A percentile compares a stretch with the other conserved stretches of the same genome.
Conservation (phyloP, 2,888 invertebrate genomes). For the Acanthosepion pharaonis region DNA sequence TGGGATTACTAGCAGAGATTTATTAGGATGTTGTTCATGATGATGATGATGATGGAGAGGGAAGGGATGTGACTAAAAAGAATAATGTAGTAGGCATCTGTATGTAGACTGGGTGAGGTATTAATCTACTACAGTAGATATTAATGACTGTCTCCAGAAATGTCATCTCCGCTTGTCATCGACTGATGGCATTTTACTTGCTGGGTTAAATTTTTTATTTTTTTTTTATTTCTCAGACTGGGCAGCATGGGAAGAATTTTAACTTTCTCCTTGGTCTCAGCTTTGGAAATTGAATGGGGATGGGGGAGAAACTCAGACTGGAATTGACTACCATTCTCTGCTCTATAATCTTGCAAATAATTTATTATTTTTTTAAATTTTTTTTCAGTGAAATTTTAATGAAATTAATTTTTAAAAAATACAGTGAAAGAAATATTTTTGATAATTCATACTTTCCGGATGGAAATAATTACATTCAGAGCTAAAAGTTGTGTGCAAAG, state of each 20-base stretch:
- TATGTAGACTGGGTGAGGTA: background rate
- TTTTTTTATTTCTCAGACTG: background rate
- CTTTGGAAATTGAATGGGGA: background rate
- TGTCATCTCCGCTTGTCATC: background rate
- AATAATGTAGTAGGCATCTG: background rate
- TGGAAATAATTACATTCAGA: too few species aligned
- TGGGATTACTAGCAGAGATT: background rate
- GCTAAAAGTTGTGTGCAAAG: too few species aligned
- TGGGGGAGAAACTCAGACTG: too few species aligned
- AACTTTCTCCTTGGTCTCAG: background rate
- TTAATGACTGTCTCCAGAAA: background rate
- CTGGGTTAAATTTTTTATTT: background rate
- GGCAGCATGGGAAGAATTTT: background rate
- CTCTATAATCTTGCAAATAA: too few species aligned
- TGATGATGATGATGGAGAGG: background rate
- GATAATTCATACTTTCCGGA: too few species aligned
- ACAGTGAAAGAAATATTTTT: too few species aligned
- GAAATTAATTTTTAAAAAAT: too few species aligned
- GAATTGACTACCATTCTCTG: too few species aligned
- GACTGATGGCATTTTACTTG: background rate
- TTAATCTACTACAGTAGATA: background rate
- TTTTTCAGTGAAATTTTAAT: too few species aligned
- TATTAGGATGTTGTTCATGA: background rate
- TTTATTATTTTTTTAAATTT: too few species aligned
- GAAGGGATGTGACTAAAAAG: background rate